phyloP scores from a whole-genome alignment of 2,797 vertebrate genomes.

The Fratercula arctica region DNA sequence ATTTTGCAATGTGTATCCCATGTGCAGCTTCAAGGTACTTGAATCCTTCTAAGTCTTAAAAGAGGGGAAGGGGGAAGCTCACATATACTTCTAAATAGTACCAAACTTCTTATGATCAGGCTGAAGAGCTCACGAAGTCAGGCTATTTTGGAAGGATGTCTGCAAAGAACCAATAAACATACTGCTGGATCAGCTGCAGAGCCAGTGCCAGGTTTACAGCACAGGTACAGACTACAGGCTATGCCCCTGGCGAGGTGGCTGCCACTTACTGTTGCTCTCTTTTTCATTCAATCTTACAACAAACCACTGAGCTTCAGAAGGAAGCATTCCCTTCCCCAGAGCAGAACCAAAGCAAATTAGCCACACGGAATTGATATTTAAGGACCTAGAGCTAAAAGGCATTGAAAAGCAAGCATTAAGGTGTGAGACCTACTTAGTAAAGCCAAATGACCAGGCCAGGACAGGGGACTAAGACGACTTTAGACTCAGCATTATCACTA shows the following conservation, averaged over 20 bases:
- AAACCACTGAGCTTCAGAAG: background rate
- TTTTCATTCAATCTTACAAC: background rate
- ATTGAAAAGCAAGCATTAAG: background rate
- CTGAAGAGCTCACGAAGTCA: background rate
- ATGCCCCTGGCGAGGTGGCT: slow-evolving; percentile 12
- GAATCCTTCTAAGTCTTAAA: background rate
- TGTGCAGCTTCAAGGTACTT: background rate
- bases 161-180: background rate
- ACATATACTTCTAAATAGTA: background rate
- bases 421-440: background rate
- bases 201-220: background rate
- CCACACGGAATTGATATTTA: background rate
- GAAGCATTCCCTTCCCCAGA: background rate
- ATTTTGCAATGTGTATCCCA: background rate
- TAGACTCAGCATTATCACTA: background rate
- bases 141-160: background rate
- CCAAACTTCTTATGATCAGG: background rate
- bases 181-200: background rate
- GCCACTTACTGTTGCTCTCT: background rate
- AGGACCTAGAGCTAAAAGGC: background rate
- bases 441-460: background rate
- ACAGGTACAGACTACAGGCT: background rate
- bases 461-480: background rate
- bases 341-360: background rate
- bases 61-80: background rate